phyloP scores from a whole-genome alignment of 2,888 invertebrate genomes.

The Dicyrtomina minuta region DNA sequence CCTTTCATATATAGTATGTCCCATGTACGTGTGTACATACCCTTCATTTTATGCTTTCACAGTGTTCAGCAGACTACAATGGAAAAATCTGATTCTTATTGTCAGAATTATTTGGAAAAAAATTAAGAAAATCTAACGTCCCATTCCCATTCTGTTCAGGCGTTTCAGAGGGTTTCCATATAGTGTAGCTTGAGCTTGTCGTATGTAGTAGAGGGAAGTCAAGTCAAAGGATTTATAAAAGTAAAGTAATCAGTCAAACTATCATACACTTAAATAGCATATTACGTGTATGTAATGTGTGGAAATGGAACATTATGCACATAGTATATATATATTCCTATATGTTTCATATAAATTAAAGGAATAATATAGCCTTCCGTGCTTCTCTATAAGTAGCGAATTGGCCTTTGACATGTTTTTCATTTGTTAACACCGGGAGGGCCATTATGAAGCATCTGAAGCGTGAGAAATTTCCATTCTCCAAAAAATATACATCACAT shows the following conservation, averaged over 20 bases:
- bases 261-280: not conserved
- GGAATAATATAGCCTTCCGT: slow-evolving; percentile 2
- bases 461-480: slow-evolving; percentile 54
- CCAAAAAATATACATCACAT: slow-evolving; percentile 24
- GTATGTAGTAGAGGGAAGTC: not conserved
- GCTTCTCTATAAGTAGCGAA: slow-evolving; percentile 51
- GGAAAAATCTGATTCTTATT: too few species aligned
- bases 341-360: not conserved
- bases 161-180: too few species aligned
- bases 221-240: slow-evolving; percentile 6
- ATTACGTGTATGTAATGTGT: not conserved
- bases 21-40: not conserved
- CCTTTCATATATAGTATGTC: not conserved
- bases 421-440: slow-evolving; percentile 53
- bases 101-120: too few species aligned
- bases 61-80: too few species aligned
- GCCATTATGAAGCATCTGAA: slow-evolving; percentile 50
- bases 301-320: not conserved
- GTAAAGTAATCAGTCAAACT: slow-evolving; percentile 20
- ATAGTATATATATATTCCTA: not conserved
- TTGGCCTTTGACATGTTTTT: slow-evolving; percentile 54
- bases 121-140: slow-evolving; percentile 17
- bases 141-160: too few species aligned
- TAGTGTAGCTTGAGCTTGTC: too few species aligned
- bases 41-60: too few species aligned